phyloP scores from a whole-genome alignment of 1,140 invertebrate species.

The Zelostemma sp. region DNA sequence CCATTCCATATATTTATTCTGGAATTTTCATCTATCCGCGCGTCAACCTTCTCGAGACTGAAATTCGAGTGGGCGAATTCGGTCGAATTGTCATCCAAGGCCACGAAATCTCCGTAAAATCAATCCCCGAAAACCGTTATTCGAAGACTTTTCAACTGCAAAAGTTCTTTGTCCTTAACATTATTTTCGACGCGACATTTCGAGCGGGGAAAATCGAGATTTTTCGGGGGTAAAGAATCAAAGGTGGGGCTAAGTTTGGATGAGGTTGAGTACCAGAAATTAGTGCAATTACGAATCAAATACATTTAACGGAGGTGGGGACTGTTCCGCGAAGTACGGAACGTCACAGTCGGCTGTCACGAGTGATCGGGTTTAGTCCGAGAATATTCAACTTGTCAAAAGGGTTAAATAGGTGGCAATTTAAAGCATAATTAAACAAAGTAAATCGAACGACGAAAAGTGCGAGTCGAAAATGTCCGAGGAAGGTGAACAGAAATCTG shows the following conservation, averaged over 20 bases:
- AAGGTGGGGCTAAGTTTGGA: constrained; percentile 6
- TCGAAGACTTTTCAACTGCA: too few relatives aligned
- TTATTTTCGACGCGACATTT: background rate
- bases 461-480: constrained; percentile 33
- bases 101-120: too few relatives aligned
- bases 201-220: background rate
- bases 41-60: too few relatives aligned
- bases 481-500: constrained; percentile 20
- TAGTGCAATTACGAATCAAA: constrained; percentile 59
- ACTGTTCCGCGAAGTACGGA: constrained; percentile 13
- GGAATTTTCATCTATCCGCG: too few relatives aligned
- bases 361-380: constrained; percentile 15
- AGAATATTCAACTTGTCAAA: background rate
- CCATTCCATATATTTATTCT: background rate
- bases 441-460: background rate
- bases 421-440: background rate
- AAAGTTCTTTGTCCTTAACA: too few relatives aligned
- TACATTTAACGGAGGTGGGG: constrained; percentile 49
- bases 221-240: background rate
- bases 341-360: constrained; percentile 19
- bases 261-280: constrained; percentile 52
- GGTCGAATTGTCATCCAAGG: too few relatives aligned
- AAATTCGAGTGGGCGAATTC: too few relatives aligned
- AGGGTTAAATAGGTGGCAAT: background rate
- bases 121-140: too few relatives aligned